Evolutionary conservation across 2,113 vertebrate species (phyloP), one percentile per base, ranked within the genome.

Genomic region (Nyctereutes procyonoides): DNA sequence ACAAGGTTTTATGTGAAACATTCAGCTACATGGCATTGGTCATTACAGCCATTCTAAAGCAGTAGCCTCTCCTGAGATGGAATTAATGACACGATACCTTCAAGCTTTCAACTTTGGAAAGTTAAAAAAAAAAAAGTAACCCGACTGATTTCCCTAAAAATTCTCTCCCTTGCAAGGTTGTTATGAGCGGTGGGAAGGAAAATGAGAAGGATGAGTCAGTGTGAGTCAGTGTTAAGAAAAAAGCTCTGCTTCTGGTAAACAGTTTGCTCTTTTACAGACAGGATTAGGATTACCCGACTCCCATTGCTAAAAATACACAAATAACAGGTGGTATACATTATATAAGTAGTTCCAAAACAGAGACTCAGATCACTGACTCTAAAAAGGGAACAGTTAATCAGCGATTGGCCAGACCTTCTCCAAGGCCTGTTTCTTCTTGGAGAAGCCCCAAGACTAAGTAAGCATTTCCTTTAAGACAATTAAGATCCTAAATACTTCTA

Each of bases 301-400:
- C 62, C 30, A n/a, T 69, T 76, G 77, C 97, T 98, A 98, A 98
- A 98, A 98, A 97, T 97, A 98, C 63, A 97, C 92, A 97, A 97
- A 96, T 92, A 97, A 96, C 97, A 98, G 98, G 98, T 97, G 97
- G 97, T 95, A 96, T 96, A 88, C 51, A 96, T 98, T 97, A 98
- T 98, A 94, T 97, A 98, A 98, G 98, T 84, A 81, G 79, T 73
- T 96, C 74, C 76, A 93, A 98, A 96, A 96, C 96, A 95, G 38
- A 95, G 95, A 63, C 83, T 73, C 48, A 5, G 96, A 93, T 96
- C 87, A 80, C 4, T n/a, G 63, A 80, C 88, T 98, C 97, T 92
- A 93, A 89, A 95, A 93, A 92, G 28, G 71, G 90, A 96, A 92
- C 73, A 94, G 92, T 95, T 96, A 60, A 77, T 90, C 80, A 92